These are phyloP conservation scores for Fringilla coelebs DNA, from an alignment of 2,797 vertebrate genomes.

Conservation along the genomic window DNA sequence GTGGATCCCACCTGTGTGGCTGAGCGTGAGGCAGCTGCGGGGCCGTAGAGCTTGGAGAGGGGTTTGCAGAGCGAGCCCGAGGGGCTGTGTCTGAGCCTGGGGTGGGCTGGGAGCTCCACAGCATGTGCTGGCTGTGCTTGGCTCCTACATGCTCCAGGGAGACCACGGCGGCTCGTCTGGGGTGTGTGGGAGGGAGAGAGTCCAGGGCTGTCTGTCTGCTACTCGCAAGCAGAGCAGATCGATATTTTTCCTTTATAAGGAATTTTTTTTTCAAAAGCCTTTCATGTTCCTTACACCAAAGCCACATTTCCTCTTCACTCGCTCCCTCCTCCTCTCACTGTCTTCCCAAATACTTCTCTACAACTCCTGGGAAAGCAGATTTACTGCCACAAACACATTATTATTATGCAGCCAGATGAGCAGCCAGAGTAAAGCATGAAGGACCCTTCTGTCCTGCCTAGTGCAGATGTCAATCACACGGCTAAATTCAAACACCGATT, in stretches of 20 bases:
- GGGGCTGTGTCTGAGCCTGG: neutral
- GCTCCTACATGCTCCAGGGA: neutral
- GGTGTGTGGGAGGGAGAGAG: constrained; percentile 7
- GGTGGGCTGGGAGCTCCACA: neutral
- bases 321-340: neutral
- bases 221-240: neutral
- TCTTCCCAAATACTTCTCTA: neutral
- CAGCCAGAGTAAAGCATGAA: neutral
- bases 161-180: neutral
- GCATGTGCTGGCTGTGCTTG: neutral
- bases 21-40: neutral
- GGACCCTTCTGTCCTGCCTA: neutral
- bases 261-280: neutral
- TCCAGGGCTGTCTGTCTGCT: neutral
- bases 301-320: neutral
- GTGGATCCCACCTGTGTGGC: neutral
- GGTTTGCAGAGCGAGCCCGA: neutral
- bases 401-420: neutral
- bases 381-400: neutral
- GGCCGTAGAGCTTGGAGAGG: neutral
- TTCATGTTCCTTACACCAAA: neutral
- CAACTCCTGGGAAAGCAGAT: constrained; percentile 46
- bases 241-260: constrained; percentile 18
- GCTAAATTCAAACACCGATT: neutral
- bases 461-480: neutral